A percentile compares a stretch with the other conserved stretches of the same genome.
Evolutionary conservation across 23 tunicate species (phyloP).

Genomic region (Trididemnum nubilum): DNA sequence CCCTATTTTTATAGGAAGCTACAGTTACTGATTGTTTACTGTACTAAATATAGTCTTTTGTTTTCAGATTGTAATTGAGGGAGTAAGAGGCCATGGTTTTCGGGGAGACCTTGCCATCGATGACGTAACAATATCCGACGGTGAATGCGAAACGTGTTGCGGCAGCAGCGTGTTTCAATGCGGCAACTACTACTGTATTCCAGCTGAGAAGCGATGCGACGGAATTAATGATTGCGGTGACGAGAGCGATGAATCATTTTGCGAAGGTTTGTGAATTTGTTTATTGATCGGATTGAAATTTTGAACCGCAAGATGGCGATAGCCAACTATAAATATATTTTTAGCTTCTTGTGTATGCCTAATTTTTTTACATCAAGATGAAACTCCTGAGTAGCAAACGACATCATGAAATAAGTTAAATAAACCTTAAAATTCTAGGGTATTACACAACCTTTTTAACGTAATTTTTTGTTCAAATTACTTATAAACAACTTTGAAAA

Average conservation of each 20-base stretch:
- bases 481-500: no score
- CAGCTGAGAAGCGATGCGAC: constrained; percentile 42
- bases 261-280: constrained; percentile 25
- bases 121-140: constrained; percentile 65
- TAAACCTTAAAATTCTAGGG: no score
- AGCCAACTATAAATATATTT: not conserved
- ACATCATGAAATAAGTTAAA: no score
- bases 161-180: constrained; percentile 49
- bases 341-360: not conserved
- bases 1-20: no score
- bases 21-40: no score
- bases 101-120: constrained; percentile 85
- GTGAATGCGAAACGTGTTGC: constrained; percentile 66
- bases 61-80: constrained; percentile 68
- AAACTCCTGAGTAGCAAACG: no score
- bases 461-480: no score
- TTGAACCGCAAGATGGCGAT: not conserved
- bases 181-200: constrained; percentile 71
- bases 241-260: constrained; percentile 70
- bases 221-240: constrained; percentile 84
- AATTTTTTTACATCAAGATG: not conserved
- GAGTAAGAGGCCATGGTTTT: constrained; percentile 48
- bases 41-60: no score
- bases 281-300: not conserved
- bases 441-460: no score